Evolutionary conservation across 2,113 vertebrate genomes (phyloP).

Genomic region (Tragelaphus imberbis): DNA sequence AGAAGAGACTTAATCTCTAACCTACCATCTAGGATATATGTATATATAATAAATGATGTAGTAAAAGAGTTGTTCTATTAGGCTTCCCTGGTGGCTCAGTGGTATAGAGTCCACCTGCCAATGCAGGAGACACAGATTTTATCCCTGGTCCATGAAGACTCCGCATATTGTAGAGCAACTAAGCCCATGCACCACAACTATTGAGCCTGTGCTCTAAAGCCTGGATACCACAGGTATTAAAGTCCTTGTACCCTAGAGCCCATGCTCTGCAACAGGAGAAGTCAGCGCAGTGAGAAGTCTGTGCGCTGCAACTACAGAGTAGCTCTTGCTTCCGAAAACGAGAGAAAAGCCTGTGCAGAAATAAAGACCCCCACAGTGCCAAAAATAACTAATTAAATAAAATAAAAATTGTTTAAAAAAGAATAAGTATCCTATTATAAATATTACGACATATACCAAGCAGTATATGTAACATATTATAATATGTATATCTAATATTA

Average conservation of each 20-base stretch:
- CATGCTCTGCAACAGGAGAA: background rate
- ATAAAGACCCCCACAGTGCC: background rate
- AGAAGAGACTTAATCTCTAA: background rate
- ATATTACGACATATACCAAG: background rate
- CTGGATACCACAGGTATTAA: background rate
- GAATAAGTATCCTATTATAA: background rate
- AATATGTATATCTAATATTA: background rate
- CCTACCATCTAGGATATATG: background rate
- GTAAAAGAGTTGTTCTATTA: background rate
- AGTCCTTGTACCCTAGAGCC: background rate
- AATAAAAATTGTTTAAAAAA: background rate
- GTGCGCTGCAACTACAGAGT: background rate
- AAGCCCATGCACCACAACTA: background rate
- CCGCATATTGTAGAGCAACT: background rate
- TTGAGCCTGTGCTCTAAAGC: background rate
- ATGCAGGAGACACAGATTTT: background rate
- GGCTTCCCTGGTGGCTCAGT: background rate
- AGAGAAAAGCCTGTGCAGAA: background rate
- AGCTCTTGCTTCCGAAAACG: background rate
- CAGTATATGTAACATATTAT: background rate
- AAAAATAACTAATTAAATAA: background rate
- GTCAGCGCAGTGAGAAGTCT: accelerated
- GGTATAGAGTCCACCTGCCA: background rate
- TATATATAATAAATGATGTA: background rate
- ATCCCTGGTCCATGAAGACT: background rate